These are phyloP conservation scores for Clusia tigrina DNA, from an alignment of 2,888 invertebrate species.

Conservation along the genomic window DNA sequence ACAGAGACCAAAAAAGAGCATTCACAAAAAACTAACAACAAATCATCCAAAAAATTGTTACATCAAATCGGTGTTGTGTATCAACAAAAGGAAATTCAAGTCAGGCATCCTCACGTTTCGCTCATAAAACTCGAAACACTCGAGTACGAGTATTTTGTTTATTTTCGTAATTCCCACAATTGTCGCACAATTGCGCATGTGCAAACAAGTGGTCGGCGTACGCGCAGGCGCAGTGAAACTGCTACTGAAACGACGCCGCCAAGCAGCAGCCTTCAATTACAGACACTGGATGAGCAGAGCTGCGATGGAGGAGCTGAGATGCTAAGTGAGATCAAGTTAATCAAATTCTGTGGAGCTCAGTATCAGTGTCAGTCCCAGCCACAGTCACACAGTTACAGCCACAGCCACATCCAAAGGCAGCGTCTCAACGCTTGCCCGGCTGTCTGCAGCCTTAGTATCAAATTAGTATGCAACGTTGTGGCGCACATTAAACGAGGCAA, in stretches of 20 bases:
- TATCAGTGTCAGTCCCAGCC: too few relatives aligned
- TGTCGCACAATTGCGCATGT: neutral
- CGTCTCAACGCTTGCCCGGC: neutral
- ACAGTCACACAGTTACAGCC: neutral
- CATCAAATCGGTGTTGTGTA: neutral
- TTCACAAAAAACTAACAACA: conserved; percentile 9
- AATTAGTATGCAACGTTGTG: neutral
- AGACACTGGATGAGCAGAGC: too few relatives aligned
- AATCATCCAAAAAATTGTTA: conserved; percentile 2
- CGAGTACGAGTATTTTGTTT: conserved; percentile 51
- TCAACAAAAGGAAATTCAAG: conserved; percentile 8
- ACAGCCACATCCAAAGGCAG: neutral
- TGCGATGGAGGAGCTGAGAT: too few relatives aligned
- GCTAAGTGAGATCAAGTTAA: too few relatives aligned
- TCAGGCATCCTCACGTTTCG: conserved; percentile 62
- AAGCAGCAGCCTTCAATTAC: neutral
- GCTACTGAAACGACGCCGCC: too few relatives aligned
- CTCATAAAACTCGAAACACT: conserved; percentile 59
- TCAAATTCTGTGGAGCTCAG: too few relatives aligned
- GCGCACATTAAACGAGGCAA: neutral
- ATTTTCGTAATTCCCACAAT: conserved; percentile 27
- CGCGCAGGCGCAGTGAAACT: neutral
- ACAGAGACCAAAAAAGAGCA: conserved; percentile 18
- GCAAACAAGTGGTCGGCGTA: neutral
- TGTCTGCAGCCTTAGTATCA: neutral